Base-by-base conservation (phyloP, 37 sponge, comb jelly and placozoan genomes). In the Aphrocallistes beatrix region DNA sequence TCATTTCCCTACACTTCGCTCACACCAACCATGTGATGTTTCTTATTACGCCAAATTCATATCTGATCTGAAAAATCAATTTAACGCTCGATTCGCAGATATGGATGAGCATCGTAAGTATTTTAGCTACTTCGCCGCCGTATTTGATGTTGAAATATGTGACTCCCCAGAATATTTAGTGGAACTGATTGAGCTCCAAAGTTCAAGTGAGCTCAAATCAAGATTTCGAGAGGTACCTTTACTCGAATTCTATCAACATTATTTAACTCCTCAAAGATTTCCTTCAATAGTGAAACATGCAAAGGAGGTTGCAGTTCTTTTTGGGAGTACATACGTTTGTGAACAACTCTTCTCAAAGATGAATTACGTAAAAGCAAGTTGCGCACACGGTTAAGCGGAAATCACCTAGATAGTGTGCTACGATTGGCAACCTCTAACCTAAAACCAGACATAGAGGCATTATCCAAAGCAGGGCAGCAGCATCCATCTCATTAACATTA, bases 331-430 rank as follows among this genome's bases (percentile, higher is more conserved):
- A 25, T 60, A 60, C n/a, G 75, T 60, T 60, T 60, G 75, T 30
- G 75, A 60, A 30, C 75, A 60, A 60, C 75, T 60, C n/a, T 60
- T 60, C 75, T 60, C 75, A 60, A 60, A 30, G n/a, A 60, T 60
- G 75, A 60, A 60, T 3, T 60, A 60, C n/a, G 21, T 30, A 60
- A 60, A 60, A 60, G n/a, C 75, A 60, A 60, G 75, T 30, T 60
- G 34, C 10, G 75, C 10, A 60, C 75, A 30, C 1, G 75, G n/a
- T 13, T 60, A 60, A 60, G n/a, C 1, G 75, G n/a, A 19, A 30
- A 60, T 6, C 75, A 60, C n/a, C n/a, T 60, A 30, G 75, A 60
- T 25, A 60, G 34, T 60, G 75, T 60, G 34, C 10, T 60, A 28
- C 75, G 75, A 60, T 13, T 60, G 34, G 10, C 75, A 60, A 60